A percentile compares a stretch with the other conserved stretches of the same genome.
Evolutionary conservation across 2,797 vertebrate genomes (phyloP).

Genomic region (Neopelma chrysocephalum): DNA sequence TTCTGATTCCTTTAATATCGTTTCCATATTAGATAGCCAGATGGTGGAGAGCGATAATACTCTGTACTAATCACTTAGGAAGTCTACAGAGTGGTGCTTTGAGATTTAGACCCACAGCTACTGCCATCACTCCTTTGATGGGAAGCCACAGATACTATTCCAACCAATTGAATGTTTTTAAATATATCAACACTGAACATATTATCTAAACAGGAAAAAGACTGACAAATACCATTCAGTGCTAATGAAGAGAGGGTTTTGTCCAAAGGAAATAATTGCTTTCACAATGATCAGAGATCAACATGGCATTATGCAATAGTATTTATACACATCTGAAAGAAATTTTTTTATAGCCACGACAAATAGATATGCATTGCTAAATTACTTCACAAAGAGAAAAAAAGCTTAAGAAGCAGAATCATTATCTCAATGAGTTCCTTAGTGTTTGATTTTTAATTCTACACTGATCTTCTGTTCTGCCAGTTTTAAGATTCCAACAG

Average conservation of each 20-base stretch:
- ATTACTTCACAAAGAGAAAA: background rate
- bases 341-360: background rate
- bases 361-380: background rate
- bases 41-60: constrained; percentile 79
- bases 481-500: background rate
- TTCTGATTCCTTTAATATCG: constrained; percentile 66
- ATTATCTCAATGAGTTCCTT: background rate
- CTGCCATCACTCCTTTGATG: constrained; percentile 44
- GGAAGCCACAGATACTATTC: background rate
- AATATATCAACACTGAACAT: constrained; percentile 28
- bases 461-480: background rate
- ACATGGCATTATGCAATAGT: background rate
- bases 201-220: constrained; percentile 64
- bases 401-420: background rate
- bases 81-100: constrained; percentile 73
- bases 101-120: constrained; percentile 71
- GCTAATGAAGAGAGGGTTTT: constrained; percentile 28
- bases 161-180: constrained; percentile 46
- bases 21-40: constrained; percentile 77
- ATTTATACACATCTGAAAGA: background rate
- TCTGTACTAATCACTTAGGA: constrained; percentile 79
- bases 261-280: constrained; percentile 6
- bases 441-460: constrained; percentile 33
- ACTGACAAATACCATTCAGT: constrained; percentile 52
- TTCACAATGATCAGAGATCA: constrained; percentile 7